phyloP scores from a whole-genome alignment of 2,888 invertebrate species.

The Agrotis ipsilon region DNA sequence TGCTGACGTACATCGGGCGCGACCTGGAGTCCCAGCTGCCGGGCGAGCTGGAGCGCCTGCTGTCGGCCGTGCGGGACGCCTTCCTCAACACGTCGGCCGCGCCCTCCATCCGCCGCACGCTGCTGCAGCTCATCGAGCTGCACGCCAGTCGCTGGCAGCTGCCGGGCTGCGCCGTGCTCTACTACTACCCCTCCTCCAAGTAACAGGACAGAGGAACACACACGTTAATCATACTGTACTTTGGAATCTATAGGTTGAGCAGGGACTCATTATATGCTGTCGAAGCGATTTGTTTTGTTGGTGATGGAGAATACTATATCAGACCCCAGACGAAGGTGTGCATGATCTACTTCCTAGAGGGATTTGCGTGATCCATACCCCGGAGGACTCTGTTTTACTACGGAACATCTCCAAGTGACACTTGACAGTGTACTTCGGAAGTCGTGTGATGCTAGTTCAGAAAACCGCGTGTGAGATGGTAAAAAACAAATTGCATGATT shows the following conservation, averaged over 20 bases:
- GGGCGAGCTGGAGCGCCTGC: constrained; percentile 94
- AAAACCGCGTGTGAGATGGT: constrained; percentile 12
- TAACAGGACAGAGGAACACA: constrained; percentile 64
- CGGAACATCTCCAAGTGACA: no score
- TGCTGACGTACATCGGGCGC: constrained; percentile 96
- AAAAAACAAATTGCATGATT: constrained; percentile 2
- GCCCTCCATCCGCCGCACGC: constrained; percentile 95
- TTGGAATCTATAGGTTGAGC: neutral
- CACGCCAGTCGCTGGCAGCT: constrained; percentile 98
- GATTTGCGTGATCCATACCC: neutral
- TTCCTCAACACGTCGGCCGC: constrained; percentile 95
- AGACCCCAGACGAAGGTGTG: neutral
- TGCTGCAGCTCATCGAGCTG: constrained; percentile 97
- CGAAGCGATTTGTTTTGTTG: neutral
- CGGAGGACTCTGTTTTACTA: neutral
- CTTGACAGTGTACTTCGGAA: neutral
- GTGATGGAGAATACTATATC: neutral
- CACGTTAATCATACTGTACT: neutral
- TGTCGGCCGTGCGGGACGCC: constrained; percentile 96
- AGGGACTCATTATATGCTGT: neutral
- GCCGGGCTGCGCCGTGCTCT: constrained; percentile 96
- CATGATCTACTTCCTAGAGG: neutral
- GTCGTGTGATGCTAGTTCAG: neutral
- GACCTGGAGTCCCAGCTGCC: constrained; percentile 96
- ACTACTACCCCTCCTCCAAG: constrained; percentile 95